These are phyloP conservation scores for Hyaena hyaena DNA, from an alignment of 2,113 vertebrate species.

Conservation along the genomic window DNA sequence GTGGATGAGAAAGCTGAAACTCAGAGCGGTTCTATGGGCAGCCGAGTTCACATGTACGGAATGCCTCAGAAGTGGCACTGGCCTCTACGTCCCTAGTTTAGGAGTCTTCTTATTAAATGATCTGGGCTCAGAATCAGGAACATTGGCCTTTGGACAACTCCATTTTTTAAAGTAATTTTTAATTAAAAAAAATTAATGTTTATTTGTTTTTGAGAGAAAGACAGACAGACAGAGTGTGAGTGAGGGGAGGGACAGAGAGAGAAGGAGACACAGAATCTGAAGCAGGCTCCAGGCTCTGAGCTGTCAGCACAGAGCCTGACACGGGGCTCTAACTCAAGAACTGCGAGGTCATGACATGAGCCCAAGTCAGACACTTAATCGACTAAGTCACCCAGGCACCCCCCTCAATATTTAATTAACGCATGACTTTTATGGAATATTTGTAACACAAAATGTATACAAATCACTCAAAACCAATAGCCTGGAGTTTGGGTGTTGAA, in stretches of 20 bases:
- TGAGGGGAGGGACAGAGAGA: no score
- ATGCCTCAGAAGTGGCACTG: not conserved
- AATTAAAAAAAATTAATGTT: no score
- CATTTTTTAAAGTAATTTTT: not conserved
- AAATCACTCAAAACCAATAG: conserved; percentile 19
- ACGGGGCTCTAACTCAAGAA: no score
- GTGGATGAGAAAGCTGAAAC: not conserved
- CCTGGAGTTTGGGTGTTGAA: not conserved
- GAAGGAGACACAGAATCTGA: no score
- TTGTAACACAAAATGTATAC: not conserved
- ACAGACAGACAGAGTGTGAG: no score
- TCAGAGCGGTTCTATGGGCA: not conserved
- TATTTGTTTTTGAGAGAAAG: no score
- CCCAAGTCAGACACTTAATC: no score
- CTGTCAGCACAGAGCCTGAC: no score
- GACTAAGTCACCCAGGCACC: no score
- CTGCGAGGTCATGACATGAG: no score
- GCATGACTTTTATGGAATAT: not conserved
- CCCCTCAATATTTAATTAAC: not conserved
- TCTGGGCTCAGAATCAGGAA: not conserved
- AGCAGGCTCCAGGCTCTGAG: no score
- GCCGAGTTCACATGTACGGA: not conserved
- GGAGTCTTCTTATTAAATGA: not conserved
- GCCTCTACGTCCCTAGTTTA: not conserved
- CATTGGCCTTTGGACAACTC: not conserved